A percentile compares a stretch with the other conserved stretches of the same genome.
These are phyloP conservation scores for Nasonia giraulti DNA, from an alignment of 1,140 invertebrate genomes.

Conservation along the genomic window DNA sequence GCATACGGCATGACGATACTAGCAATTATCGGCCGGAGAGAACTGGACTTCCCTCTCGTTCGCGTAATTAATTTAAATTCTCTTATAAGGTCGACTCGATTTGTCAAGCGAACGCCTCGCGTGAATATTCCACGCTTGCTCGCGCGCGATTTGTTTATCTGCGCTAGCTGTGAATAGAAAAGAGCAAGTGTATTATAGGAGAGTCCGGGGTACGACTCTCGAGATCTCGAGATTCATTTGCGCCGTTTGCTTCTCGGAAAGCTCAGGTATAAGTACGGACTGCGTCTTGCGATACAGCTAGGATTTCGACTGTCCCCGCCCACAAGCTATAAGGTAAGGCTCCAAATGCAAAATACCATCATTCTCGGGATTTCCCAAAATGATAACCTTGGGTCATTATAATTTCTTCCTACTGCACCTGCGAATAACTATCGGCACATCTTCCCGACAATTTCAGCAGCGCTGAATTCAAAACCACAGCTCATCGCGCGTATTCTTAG, in stretches of 20 bases:
- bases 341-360: too few species aligned
- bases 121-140: neutral
- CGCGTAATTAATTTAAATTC: neutral
- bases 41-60: neutral
- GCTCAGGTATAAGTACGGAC: too few species aligned
- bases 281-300: too few species aligned
- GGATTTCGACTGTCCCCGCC: too few species aligned
- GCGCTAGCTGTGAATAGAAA: neutral
- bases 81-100: neutral
- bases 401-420: neutral
- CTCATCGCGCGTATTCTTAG: neutral
- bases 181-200: neutral
- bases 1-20: neutral
- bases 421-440: neutral
- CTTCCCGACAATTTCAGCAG: neutral
- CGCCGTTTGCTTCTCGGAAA: neutral
- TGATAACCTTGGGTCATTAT: too few species aligned
- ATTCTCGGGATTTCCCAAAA: too few species aligned
- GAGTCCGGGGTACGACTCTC: neutral
- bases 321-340: too few species aligned
- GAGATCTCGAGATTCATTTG: neutral
- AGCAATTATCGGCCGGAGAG: neutral
- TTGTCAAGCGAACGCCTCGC: neutral
- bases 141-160: neutral
- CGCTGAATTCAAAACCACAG: neutral